Conservation (phyloP, 1,140 invertebrate genomes). For the Sipha flava region DNA sequence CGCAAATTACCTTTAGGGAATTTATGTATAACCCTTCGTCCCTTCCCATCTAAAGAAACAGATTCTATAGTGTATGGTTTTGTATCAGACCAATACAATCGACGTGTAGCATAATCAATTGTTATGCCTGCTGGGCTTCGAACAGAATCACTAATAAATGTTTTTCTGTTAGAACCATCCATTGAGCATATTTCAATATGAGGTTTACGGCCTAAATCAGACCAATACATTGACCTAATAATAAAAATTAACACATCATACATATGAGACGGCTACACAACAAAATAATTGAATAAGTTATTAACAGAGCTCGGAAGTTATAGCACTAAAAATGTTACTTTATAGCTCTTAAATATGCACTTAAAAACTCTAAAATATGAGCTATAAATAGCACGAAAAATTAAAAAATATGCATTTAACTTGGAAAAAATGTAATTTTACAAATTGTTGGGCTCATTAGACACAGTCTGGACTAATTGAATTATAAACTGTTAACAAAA, state of each 20-base stretch:
- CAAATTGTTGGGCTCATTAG: too few relatives aligned
- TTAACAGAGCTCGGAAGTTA: too few relatives aligned
- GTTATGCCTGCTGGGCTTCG: slow-evolving; percentile 59
- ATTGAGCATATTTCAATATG: slow-evolving; percentile 58
- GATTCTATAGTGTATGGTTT: slow-evolving; percentile 65
- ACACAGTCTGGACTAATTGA: too few relatives aligned
- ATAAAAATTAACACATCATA: background rate
- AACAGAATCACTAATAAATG: slow-evolving; percentile 50
- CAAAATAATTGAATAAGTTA: too few relatives aligned
- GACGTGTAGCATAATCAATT: slow-evolving; percentile 56
- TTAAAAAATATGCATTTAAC: too few relatives aligned
- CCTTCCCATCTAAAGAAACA: slow-evolving; percentile 62
- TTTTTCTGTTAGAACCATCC: slow-evolving; percentile 54
- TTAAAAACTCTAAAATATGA: too few relatives aligned
- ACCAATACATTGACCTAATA: slow-evolving; percentile 68
- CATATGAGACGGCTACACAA: too few relatives aligned
- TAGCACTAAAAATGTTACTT: too few relatives aligned
- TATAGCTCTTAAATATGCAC: too few relatives aligned
- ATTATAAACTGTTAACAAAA: too few relatives aligned
- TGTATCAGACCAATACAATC: slow-evolving; percentile 70
- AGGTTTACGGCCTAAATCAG: slow-evolving; percentile 60
- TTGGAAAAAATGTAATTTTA: too few relatives aligned
- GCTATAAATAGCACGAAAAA: too few relatives aligned
- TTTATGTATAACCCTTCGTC: slow-evolving; percentile 52
- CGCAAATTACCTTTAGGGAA: slow-evolving; percentile 46